These are phyloP conservation scores for Rafetus swinhoei DNA, from an alignment of 2,113 vertebrate species.

Conservation along the genomic window DNA sequence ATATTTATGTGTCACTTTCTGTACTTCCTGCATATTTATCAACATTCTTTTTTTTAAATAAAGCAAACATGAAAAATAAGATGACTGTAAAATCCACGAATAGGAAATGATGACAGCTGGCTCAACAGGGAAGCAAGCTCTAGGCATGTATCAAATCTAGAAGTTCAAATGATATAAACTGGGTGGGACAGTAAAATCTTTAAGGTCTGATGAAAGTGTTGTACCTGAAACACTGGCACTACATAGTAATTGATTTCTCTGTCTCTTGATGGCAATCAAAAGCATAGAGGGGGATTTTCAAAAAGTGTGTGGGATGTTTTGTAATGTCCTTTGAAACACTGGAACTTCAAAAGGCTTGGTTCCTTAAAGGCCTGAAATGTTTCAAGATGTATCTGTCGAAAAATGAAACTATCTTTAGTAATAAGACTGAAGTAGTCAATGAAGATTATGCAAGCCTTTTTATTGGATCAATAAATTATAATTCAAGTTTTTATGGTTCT, in stretches of 20 bases:
- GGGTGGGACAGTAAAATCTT: background rate
- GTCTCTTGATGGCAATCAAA: background rate
- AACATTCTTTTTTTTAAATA: background rate
- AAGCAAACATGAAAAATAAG: fast-evolving
- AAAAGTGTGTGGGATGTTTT: background rate
- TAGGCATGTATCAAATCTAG: background rate
- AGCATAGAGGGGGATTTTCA: background rate
- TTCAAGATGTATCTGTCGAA: background rate
- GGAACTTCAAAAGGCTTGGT: background rate
- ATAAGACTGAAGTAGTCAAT: background rate
- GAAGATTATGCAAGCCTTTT: background rate
- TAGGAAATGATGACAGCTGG: background rate
- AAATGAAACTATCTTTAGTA: background rate
- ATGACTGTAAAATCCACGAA: background rate
- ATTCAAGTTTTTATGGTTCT: background rate
- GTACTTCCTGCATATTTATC: background rate
- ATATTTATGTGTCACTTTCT: background rate
- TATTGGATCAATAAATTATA: background rate
- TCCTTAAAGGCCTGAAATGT: background rate
- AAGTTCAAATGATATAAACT: background rate
- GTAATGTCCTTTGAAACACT: background rate
- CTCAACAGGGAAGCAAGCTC: background rate
- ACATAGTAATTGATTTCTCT: background rate
- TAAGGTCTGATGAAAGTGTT: background rate
- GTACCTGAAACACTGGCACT: background rate